Evolutionary conservation across 2,888 invertebrate genomes (phyloP), one percentile per base, ranked within the genome.

Genomic region (Drosophila anomelani): DNA sequence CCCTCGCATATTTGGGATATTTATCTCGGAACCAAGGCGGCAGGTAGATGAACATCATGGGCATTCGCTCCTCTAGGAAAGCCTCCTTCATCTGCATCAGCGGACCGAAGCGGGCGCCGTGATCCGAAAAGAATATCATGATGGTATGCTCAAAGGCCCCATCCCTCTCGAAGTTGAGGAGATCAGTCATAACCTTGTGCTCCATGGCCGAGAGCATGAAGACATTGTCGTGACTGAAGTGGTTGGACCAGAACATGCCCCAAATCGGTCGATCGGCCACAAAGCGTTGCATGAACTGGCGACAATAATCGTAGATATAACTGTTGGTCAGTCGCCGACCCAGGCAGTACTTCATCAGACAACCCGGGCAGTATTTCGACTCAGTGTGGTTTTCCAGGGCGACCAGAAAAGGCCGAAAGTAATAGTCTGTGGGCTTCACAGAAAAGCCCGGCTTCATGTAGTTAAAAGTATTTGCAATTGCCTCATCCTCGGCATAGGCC

Each of bases 31-130:
- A 95, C 93, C 93, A 93, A 20, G 93, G 91, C 0, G 96, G 96
- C 39, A 95, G 73, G 91, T 94, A 95, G 20, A 96, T 92, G 81
- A 95, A 96, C 57, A 96, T 93, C 84, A 95, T 95, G 0, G 96
- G 96, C 80, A 96, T 86, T n/a, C 96, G 94, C 81, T 96, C 96
- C 85, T 96, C 96, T 79, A 96, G 94, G 93, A 95, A 96, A 0
- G 96, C 95, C 49, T 95, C 94, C 57, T 94, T 92, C 10, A 95
- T 94, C 41, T 94, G 92, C 47, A 94, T 92, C 8, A 96, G 93
- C 13, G 93, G 93, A 0, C 96, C 96, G 88, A 94, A 96, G 8
- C 96, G 93, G 81, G 95, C 94, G 0, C 96, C 96, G 78, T 96
- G 96, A 84, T 96, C 96, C 80, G 96, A 96, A 66, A 96, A 92